Conservation (phyloP, 2,888 invertebrate species). For the Yponomeuta malinellus region DNA sequence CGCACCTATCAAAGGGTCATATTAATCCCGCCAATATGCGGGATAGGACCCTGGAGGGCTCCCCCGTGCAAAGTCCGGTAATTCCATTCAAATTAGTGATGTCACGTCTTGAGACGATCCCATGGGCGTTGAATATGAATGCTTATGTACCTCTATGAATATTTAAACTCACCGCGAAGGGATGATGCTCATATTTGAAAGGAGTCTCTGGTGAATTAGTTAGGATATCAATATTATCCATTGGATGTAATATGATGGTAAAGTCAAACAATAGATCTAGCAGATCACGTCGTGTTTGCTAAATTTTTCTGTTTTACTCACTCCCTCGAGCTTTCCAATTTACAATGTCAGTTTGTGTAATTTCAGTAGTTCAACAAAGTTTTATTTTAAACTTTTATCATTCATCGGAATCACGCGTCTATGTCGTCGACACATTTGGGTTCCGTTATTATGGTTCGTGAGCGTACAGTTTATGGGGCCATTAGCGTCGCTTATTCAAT, state of each 20-base stretch:
- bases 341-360: background rate
- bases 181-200: conserved; percentile 13
- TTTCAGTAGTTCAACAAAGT: background rate
- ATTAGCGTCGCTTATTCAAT: conserved; percentile 25
- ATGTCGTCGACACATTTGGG: background rate
- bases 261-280: background rate
- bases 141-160: conserved; percentile 16
- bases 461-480: conserved; percentile 17
- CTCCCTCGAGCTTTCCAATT: background rate
- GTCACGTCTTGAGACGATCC: conserved; percentile 17
- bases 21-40: background rate
- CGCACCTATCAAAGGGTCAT: background rate
- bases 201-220: background rate
- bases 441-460: conserved; percentile 8
- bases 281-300: background rate
- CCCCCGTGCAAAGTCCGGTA: conserved; percentile 19
- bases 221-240: background rate
- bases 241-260: background rate
- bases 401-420: background rate
- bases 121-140: conserved; percentile 3
- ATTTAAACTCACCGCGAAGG: conserved; percentile 18
- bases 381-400: background rate
- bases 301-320: background rate
- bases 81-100: conserved; percentile 20
- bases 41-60: conserved; percentile 8